phyloP scores from a whole-genome alignment of 2,113 vertebrate genomes.

The Chionis minor region DNA sequence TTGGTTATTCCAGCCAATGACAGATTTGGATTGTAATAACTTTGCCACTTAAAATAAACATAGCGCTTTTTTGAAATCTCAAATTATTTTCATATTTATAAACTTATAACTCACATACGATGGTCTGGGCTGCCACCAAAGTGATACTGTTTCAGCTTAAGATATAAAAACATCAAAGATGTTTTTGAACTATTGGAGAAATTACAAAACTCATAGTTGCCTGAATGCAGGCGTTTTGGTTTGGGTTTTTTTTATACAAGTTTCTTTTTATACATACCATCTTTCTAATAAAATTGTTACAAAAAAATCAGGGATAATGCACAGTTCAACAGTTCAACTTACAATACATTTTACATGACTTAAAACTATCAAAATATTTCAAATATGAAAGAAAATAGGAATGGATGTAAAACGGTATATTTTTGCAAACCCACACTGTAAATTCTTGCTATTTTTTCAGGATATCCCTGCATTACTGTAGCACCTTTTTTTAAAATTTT shows the following conservation, averaged over 20 bases:
- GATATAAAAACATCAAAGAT: conserved; percentile 68
- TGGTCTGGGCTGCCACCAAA: conserved; percentile 14
- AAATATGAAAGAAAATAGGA: not conserved
- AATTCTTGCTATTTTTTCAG: not conserved
- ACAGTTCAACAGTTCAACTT: conserved; percentile 49
- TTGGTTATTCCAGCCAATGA: conserved; percentile 38
- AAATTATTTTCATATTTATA: conserved; percentile 64
- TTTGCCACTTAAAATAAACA: conserved; percentile 46
- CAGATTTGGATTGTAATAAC: conserved; percentile 39
- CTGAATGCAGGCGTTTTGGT: not conserved
- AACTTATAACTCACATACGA: conserved; percentile 59
- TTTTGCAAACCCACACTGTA: not conserved
- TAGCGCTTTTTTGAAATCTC: conserved; percentile 35
- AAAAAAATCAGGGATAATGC: not conserved
- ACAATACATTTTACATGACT: not conserved
- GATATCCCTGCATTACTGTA: not conserved
- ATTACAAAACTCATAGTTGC: conserved; percentile 41
- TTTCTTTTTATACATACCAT: conserved; percentile 37
- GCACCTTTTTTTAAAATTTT: not conserved
- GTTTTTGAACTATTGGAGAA: conserved; percentile 64
- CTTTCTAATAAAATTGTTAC: conserved; percentile 20
- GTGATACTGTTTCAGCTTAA: conserved; percentile 48
- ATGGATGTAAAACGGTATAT: not conserved
- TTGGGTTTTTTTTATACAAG: not conserved
- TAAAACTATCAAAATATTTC: not conserved